These are phyloP conservation scores for Podarcis lilfordi DNA, from an alignment of 2,797 vertebrate genomes.

Conservation along the genomic window DNA sequence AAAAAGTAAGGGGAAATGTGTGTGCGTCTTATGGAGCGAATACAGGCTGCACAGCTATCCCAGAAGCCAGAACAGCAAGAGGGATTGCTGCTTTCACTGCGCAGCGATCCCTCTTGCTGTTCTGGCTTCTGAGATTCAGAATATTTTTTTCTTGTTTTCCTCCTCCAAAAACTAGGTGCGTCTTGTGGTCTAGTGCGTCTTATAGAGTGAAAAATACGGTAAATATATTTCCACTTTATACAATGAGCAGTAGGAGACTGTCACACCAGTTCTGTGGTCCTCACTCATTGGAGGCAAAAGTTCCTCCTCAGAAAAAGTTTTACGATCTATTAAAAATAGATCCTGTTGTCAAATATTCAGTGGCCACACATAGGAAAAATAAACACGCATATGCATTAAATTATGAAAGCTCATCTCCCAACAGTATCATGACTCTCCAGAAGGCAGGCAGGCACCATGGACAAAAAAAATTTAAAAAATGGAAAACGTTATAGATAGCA, in stretches of 20 bases:
- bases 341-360: constrained; percentile 33
- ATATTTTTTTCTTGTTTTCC: too few species aligned
- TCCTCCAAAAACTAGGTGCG: too few species aligned
- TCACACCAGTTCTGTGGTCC: background rate
- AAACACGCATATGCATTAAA: constrained; percentile 17
- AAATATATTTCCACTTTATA: background rate
- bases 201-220: too few species aligned
- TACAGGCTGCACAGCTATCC: too few species aligned
- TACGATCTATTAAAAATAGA: constrained; percentile 9
- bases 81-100: too few species aligned
- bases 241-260: background rate
- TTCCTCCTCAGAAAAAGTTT: background rate
- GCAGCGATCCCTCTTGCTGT: too few species aligned
- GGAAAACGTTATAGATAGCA: constrained; percentile 38
- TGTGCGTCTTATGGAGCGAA: too few species aligned
- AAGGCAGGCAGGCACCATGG: background rate
- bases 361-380: background rate
- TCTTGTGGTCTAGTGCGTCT: too few species aligned
- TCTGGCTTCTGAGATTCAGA: too few species aligned
- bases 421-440: constrained; percentile 7
- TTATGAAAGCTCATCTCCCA: constrained; percentile 8
- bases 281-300: background rate
- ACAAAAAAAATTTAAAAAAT: background rate
- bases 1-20: too few species aligned
- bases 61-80: too few species aligned